Conservation (phyloP, 2,113 vertebrate genomes). For the Callithrix jacchus region DNA sequence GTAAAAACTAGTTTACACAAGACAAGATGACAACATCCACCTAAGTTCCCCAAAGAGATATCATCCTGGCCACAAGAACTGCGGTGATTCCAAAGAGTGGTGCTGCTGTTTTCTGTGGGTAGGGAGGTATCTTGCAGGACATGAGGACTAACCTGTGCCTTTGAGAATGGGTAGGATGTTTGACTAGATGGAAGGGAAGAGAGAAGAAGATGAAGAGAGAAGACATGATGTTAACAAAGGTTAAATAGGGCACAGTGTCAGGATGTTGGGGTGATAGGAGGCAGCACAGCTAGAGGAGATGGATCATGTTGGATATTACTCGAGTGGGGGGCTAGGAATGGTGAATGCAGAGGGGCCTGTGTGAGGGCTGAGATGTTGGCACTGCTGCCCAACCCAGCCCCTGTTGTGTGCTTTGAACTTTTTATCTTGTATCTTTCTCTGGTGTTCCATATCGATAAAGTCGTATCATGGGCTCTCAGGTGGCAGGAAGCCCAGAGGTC, state of each 20-base stretch:
- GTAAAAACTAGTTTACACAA: not conserved
- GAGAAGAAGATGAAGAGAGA: not conserved
- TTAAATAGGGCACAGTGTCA: not conserved
- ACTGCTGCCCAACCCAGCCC: not conserved
- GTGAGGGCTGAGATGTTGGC: not conserved
- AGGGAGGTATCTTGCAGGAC: not conserved
- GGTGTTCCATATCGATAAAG: not conserved
- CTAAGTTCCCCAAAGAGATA: not conserved
- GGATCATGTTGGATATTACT: accelerated
- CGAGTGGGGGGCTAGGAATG: accelerated
- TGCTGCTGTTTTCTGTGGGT: not conserved
- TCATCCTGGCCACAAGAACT: not conserved
- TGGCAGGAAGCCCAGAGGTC: not conserved
- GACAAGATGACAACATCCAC: not conserved
- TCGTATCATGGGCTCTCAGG: not conserved
- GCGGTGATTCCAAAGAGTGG: not conserved
- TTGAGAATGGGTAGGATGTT: not conserved
- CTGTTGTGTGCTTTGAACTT: not conserved
- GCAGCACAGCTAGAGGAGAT: accelerated
- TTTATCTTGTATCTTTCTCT: not conserved
- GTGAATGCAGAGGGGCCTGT: no score
- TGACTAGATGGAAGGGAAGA: not conserved
- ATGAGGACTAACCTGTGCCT: not conserved
- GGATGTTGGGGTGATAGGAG: not conserved
- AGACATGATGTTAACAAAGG: not conserved